phyloP scores from a whole-genome alignment of 2,888 invertebrate genomes.

The Sussaba pulchella region DNA sequence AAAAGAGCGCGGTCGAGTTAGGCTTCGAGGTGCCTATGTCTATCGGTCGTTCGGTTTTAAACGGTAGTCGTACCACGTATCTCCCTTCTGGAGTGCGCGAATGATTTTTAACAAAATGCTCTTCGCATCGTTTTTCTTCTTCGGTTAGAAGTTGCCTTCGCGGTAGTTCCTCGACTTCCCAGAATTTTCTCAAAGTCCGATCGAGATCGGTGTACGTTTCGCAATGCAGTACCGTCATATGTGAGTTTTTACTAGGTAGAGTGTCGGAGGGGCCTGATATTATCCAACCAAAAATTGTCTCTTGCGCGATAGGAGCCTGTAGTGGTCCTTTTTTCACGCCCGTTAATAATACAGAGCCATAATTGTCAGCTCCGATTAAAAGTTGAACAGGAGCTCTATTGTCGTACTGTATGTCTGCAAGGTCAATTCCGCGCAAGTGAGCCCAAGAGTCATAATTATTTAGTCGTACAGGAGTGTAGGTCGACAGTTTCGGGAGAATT shows the following conservation, averaged over 20 bases:
- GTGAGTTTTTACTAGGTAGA: not conserved
- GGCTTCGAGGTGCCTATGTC: too few relatives aligned
- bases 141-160: not conserved
- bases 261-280: not conserved
- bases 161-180: slow-evolving; percentile 12
- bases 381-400: not conserved
- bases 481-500: not conserved
- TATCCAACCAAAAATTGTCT: not conserved
- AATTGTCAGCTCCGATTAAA: not conserved
- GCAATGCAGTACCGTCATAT: not conserved
- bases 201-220: not conserved
- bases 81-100: not conserved
- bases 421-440: slow-evolving; percentile 1
- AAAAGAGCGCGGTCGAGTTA: too few relatives aligned
- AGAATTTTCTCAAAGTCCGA: not conserved
- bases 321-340: not conserved
- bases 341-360: not conserved
- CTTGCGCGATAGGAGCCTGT: not conserved
- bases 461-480: slow-evolving; percentile 2
- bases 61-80: not conserved
- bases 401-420: not conserved
- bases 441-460: not conserved
- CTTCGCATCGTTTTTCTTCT: not conserved
- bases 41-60: not conserved
- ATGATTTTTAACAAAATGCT: not conserved